Percentiles rank a stretch among this genome's conserved stretches.
Evolutionary conservation across 2,113 vertebrate genomes (phyloP).

Genomic region (Otolemur garnettii): DNA sequence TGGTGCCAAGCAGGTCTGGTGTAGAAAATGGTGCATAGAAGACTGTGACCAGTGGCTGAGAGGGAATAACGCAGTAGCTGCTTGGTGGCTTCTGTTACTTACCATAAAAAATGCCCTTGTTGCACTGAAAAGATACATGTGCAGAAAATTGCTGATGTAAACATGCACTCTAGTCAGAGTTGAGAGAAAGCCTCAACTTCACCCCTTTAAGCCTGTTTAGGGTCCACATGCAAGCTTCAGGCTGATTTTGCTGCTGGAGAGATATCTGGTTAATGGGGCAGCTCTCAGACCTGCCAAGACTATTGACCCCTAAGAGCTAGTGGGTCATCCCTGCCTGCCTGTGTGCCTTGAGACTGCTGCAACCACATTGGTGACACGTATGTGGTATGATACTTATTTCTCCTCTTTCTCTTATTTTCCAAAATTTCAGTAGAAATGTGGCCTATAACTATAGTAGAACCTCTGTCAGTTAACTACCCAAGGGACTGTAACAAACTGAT

Average conservation of each 20-base stretch:
- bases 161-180: constrained; percentile 83
- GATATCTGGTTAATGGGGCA: constrained; percentile 28
- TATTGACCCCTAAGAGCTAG: neutral
- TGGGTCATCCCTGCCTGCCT: neutral
- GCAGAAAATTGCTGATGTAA: constrained; percentile 85
- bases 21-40: constrained; percentile 72
- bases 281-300: constrained; percentile 34
- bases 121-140: constrained; percentile 74
- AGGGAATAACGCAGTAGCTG: neutral
- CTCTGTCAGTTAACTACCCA: too few species aligned
- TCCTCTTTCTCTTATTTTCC: neutral
- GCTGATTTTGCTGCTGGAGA: constrained; percentile 54
- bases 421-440: constrained; percentile 43
- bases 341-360: neutral
- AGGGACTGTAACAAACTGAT: too few species aligned
- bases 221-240: constrained; percentile 40
- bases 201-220: constrained; percentile 46
- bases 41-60: constrained; percentile 32
- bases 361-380: neutral
- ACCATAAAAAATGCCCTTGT: constrained; percentile 73
- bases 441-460: neutral
- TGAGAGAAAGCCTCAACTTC: constrained; percentile 63
- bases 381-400: neutral
- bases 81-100: constrained; percentile 57
- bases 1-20: constrained; percentile 79